These are phyloP conservation scores for Fragum fragum DNA, from an alignment of 2,888 invertebrate genomes.

Conservation along the genomic window DNA sequence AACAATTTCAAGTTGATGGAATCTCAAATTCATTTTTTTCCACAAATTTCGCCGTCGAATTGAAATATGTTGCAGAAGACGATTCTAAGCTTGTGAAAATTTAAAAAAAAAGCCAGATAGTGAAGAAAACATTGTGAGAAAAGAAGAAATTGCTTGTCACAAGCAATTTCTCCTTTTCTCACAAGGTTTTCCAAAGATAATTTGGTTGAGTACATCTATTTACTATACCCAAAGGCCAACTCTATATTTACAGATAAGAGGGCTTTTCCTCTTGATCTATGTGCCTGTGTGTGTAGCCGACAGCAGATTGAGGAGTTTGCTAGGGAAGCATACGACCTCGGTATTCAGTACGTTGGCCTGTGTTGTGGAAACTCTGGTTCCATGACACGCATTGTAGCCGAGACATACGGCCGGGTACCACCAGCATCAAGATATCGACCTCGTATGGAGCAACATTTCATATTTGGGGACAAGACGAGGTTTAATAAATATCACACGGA, in stretches of 20 bases:
- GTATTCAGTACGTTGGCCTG: constrained; percentile 81
- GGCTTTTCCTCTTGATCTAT: constrained; percentile 75
- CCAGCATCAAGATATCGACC: constrained; percentile 73
- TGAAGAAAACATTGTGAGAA: too few species aligned
- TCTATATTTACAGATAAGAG: constrained; percentile 72
- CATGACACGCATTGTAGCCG: constrained; percentile 75
- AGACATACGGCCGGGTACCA: constrained; percentile 73
- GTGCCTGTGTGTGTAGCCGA: constrained; percentile 66
- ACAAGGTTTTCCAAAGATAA: too few species aligned
- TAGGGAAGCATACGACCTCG: constrained; percentile 71
- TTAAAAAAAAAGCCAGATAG: too few species aligned
- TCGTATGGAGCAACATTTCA: constrained; percentile 66
- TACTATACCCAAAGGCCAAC: too few species aligned
- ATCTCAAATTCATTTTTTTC: too few species aligned
- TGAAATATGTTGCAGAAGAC: too few species aligned
- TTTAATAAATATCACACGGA: constrained; percentile 20
- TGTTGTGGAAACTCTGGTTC: constrained; percentile 81
- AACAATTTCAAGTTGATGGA: too few species aligned
- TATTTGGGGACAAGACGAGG: constrained; percentile 32
- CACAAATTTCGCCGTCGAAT: too few species aligned
- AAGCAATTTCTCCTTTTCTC: too few species aligned
- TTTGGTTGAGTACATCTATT: too few species aligned
- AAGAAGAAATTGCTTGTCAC: too few species aligned
- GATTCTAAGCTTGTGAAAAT: too few species aligned
- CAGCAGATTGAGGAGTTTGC: constrained; percentile 77